Conservation (phyloP, 2,888 invertebrate species). For the Trachelus iudaicus region DNA sequence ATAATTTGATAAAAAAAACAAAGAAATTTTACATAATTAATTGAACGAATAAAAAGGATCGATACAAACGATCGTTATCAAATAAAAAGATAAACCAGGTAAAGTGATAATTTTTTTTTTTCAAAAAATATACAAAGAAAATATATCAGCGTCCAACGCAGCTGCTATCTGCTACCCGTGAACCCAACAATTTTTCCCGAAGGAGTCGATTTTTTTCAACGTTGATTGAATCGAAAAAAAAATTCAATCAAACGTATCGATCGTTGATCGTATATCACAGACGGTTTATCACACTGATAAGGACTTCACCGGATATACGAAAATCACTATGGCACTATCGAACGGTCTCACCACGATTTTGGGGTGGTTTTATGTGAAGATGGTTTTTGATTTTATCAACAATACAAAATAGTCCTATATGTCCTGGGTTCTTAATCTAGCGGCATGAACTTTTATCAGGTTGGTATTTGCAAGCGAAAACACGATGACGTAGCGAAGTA, state of each 20-base stretch:
- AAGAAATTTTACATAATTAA: background rate
- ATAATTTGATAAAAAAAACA: background rate
- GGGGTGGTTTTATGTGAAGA: background rate
- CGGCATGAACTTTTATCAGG: background rate
- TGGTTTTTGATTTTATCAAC: background rate
- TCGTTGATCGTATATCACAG: background rate
- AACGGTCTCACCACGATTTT: background rate
- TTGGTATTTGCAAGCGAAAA: slow-evolving; percentile 15
- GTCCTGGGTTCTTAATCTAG: background rate
- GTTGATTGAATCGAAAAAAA: too few species aligned
- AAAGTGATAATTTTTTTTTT: background rate
- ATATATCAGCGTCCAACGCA: background rate
- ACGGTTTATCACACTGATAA: background rate
- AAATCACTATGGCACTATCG: background rate
- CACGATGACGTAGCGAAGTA: slow-evolving; percentile 56
- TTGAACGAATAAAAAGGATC: background rate
- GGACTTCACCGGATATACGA: background rate
- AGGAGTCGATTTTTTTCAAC: background rate
- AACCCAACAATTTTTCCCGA: background rate
- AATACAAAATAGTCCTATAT: background rate
- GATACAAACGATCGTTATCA: background rate
- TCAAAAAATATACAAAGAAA: background rate
- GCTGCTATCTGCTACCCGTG: background rate
- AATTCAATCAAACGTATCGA: background rate
- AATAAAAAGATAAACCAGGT: background rate